phyloP scores from a whole-genome alignment of 2,888 invertebrate species.

The Drosophila bunnanda region DNA sequence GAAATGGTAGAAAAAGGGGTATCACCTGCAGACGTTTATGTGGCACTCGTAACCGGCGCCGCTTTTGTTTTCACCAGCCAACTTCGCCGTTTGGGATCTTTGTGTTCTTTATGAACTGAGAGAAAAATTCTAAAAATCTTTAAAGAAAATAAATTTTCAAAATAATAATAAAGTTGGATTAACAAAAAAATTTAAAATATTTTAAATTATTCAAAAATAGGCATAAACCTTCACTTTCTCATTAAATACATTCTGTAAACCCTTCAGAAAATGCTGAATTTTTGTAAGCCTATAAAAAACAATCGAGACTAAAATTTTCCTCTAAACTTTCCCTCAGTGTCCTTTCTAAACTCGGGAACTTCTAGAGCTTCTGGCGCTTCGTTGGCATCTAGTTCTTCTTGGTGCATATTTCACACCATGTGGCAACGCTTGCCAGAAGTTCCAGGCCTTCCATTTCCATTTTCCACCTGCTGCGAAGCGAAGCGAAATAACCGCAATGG shows the following conservation, averaged over 20 bases:
- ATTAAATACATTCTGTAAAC: too few relatives aligned
- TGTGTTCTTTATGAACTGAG: neutral
- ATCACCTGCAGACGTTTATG: conserved; percentile 43
- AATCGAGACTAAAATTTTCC: rapidly evolving
- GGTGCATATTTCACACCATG: conserved; percentile 79
- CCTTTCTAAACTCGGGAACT: neutral
- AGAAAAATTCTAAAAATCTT: neutral
- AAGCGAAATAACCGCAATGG: conserved; percentile 69
- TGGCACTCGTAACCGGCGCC: conserved; percentile 63
- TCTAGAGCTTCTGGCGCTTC: conserved; percentile 12
- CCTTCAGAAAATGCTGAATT: neutral
- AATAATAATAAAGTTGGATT: too few relatives aligned
- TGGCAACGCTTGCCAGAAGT: conserved; percentile 71
- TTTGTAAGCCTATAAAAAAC: neutral
- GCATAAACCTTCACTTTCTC: neutral
- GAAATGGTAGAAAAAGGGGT: conserved; percentile 32
- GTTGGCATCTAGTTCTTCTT: conserved; percentile 29
- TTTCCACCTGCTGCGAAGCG: conserved; percentile 42
- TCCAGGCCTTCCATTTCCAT: conserved; percentile 19
- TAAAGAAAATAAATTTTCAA: too few relatives aligned
- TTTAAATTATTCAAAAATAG: neutral
- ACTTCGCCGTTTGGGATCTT: conserved; percentile 29
- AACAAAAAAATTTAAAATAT: too few relatives aligned
- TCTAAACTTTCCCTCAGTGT: neutral
- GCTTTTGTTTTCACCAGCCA: conserved; percentile 63